A percentile compares a stretch with the other conserved stretches of the same genome.
These are phyloP conservation scores for Parnassius glacialis DNA, from an alignment of 2,888 invertebrate genomes.

Conservation along the genomic window DNA sequence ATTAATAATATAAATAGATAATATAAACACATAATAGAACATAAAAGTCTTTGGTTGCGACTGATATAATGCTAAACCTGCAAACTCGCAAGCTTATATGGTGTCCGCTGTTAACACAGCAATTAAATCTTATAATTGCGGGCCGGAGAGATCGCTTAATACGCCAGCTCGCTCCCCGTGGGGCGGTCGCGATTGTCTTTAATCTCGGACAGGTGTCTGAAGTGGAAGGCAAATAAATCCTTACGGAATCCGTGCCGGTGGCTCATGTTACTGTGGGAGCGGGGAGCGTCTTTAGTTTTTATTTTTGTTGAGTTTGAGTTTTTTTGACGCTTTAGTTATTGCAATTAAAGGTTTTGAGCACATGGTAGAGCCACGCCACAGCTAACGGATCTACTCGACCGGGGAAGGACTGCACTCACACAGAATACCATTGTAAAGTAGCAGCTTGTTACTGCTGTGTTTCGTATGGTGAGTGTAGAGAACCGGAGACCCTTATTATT, in stretches of 20 bases:
- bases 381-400: too few species aligned
- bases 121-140: neutral
- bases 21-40: too few species aligned
- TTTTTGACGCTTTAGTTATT: too few species aligned
- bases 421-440: too few species aligned
- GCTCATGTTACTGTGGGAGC: neutral
- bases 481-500: too few species aligned
- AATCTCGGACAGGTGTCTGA: conserved; percentile 16
- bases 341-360: too few species aligned
- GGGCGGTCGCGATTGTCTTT: conserved; percentile 3
- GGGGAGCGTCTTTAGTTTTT: neutral
- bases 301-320: too few species aligned
- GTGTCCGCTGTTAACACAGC: neutral
- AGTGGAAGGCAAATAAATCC: conserved; percentile 4
- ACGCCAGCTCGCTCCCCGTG: neutral
- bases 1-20: too few species aligned
- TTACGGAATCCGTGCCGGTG: neutral
- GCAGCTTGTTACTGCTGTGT: too few species aligned
- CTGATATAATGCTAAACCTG: neutral
- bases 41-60: neutral
- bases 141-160: neutral
- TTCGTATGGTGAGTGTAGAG: too few species aligned
- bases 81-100: neutral
- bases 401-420: too few species aligned
- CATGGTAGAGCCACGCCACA: too few species aligned